phyloP scores from a whole-genome alignment of 2,888 invertebrate species.

The Latrodectus hesperus region DNA sequence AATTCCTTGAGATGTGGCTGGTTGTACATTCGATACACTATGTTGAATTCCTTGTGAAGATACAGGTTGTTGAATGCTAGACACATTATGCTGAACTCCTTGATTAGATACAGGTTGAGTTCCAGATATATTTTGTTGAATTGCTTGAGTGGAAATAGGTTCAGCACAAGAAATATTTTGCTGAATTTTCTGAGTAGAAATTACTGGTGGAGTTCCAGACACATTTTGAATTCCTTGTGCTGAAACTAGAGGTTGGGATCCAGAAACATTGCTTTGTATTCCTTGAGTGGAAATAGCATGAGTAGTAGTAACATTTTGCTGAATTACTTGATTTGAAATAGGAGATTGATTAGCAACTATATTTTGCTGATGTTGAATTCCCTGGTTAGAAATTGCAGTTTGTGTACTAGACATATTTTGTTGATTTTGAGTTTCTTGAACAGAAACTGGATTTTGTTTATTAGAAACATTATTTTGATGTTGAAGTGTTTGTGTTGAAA shows the following conservation, averaged over 20 bases:
- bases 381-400: not conserved
- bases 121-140: not conserved
- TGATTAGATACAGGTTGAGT: not conserved
- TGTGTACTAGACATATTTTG: conserved; percentile 1
- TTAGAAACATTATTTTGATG: not conserved
- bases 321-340: not conserved
- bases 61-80: not conserved
- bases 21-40: no score
- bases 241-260: not conserved
- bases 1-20: no score
- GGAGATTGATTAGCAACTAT: not conserved
- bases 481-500: not conserved
- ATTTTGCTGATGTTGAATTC: conserved; percentile 15
- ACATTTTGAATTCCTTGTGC: not conserved
- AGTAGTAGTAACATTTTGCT: conserved; percentile 3
- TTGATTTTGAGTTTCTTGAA: not conserved
- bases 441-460: not conserved
- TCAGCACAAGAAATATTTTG: not conserved
- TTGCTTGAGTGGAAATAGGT: not conserved
- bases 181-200: not conserved
- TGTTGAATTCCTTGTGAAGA: not conserved
- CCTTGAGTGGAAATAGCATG: not conserved
- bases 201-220: not conserved
- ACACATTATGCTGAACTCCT: not conserved
- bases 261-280: not conserved